A percentile compares a stretch with the other conserved stretches of the same genome.
Evolutionary conservation across 1,140 invertebrate species (phyloP).

Genomic region (Chymomyza costata): DNA sequence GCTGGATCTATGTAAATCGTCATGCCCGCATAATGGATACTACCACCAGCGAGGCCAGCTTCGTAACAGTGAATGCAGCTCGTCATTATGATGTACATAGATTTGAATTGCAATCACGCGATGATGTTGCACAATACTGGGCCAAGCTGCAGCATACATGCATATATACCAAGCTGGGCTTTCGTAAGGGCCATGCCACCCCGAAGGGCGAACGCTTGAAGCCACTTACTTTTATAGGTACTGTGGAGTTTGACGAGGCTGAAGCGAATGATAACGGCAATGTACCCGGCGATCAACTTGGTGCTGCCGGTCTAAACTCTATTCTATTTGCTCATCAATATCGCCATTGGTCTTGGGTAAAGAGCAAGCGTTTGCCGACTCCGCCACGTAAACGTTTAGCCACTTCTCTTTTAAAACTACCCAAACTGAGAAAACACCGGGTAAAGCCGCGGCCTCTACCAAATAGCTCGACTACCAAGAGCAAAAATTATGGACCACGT

Average conservation of each 20-base stretch:
- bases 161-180: conserved; percentile 81
- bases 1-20: conserved; percentile 83
- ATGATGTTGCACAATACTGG: conserved; percentile 84
- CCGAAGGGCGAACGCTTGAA: conserved; percentile 2
- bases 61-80: conserved; percentile 79
- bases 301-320: conserved; percentile 85
- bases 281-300: conserved; percentile 83
- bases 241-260: conserved; percentile 53
- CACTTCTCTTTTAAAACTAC: conserved; percentile 38
- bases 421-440: conserved; percentile 17
- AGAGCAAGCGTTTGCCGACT: conserved; percentile 48
- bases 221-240: conserved; percentile 31
- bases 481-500: conserved; percentile 68
- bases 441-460: conserved; percentile 4
- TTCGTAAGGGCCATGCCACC: conserved; percentile 39
- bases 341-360: conserved; percentile 80
- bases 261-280: conserved; percentile 72
- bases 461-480: conserved; percentile 25
- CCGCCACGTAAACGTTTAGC: conserved; percentile 15
- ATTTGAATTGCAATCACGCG: conserved; percentile 78
- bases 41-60: conserved; percentile 79
- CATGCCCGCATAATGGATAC: conserved; percentile 82
- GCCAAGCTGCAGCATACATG: conserved; percentile 82
- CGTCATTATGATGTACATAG: conserved; percentile 77
- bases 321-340: conserved; percentile 82